Evolutionary conservation across 2,888 invertebrate species (phyloP).

Genomic region (Trissoscelio sp.): DNA sequence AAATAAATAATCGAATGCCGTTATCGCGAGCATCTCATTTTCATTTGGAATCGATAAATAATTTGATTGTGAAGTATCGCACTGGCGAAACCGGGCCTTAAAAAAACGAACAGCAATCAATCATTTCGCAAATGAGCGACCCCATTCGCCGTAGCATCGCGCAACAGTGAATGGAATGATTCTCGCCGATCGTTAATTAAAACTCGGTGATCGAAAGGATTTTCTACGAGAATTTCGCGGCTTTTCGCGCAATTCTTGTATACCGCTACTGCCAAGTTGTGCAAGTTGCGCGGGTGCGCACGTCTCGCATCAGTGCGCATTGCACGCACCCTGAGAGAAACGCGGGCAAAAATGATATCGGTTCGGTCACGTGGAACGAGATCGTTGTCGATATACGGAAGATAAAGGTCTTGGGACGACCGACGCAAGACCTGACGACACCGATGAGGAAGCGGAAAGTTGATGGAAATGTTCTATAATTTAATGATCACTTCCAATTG

Average conservation of each 20-base stretch:
- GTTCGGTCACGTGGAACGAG: constrained; percentile 61
- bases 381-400: constrained; percentile 56
- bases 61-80: constrained; percentile 56
- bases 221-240: background rate
- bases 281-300: constrained; percentile 58
- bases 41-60: constrained; percentile 44
- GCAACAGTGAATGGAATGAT: too few relatives aligned
- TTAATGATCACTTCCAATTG: constrained; percentile 27
- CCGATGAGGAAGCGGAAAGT: constrained; percentile 44
- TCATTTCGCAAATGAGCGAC: constrained; percentile 54
- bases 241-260: constrained; percentile 28
- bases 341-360: constrained; percentile 41
- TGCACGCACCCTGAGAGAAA: constrained; percentile 40
- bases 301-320: constrained; percentile 46
- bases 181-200: constrained; percentile 31
- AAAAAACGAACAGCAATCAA: constrained; percentile 51
- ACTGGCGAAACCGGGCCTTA: constrained; percentile 29
- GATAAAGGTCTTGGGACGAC: constrained; percentile 49
- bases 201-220: background rate
- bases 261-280: constrained; percentile 21
- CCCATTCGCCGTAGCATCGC: constrained; percentile 18
- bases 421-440: constrained; percentile 53
- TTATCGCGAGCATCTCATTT: constrained; percentile 47
- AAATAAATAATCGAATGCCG: constrained; percentile 37
- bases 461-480: constrained; percentile 30